Base-by-base conservation (phyloP, 2,113 vertebrate genomes). In the Ondatra zibethicus region DNA sequence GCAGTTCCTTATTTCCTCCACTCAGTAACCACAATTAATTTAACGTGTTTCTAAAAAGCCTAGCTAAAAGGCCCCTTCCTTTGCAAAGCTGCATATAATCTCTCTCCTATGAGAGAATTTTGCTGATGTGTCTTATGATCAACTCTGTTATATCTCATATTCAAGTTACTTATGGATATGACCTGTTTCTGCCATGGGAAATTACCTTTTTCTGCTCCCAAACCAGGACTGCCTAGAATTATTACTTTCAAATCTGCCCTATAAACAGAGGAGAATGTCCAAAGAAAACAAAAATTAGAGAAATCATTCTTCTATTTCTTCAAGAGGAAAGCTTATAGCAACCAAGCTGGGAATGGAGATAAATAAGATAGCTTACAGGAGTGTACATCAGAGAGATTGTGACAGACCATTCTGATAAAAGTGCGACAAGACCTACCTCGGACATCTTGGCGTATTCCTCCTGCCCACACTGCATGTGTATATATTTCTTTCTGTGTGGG, bases 21-120 rank as follows among this genome's bases (percentile, higher is more conserved):
- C 25, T 95, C 52, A 47, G 45, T 81, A 77, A 95, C 31, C 45
- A 58, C 61, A 58, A 27, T 52, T 90, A 88, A 50, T 94, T 88
- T 91, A 77, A 63, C 3, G 2, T 73, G 31, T 84, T 81, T 93
- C 61, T 94, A 58, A 84, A 95, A 93, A 47, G 13, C n/a, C 87
- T 89, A 88, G 47, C 27, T 75, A 61, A 80, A 86, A 68, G 23
- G 94, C 87, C 16, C 47, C 45, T 94, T 89, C 52, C 61, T 97
- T 96, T 66, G 72, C 21, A 93, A 76, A 89, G 66, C 50, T 55
- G 3, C 33, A 25, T 12, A 33, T 61, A 77, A 21, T 89, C 12
- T 73, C 39, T 93, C 39, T 70, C 25, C 39, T 80, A 63, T 73
- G 63, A 55, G 45, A 81, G 31, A 93, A 45, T 88, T 55, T 87